phyloP scores from a whole-genome alignment of 2,888 invertebrate genomes.

The Drosophila putrida region DNA sequence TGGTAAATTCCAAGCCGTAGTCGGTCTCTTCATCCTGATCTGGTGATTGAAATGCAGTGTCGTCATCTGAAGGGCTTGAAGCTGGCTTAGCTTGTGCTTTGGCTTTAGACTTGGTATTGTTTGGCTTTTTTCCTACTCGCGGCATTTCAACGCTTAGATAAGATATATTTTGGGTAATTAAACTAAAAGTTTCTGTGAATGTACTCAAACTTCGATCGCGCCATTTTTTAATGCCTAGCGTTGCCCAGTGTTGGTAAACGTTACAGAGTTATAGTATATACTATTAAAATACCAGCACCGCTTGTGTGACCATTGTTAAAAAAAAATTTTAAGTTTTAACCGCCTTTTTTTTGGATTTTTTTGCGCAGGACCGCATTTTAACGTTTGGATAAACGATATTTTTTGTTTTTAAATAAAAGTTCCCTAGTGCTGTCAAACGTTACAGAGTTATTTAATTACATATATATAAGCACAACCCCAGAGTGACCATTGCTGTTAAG shows the following conservation, averaged over 20 bases:
- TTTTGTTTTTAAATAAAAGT: no score
- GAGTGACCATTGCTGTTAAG: neutral
- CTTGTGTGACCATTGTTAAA: neutral
- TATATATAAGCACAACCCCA: no score
- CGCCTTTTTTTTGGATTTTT: no score
- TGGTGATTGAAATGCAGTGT: constrained; percentile 43
- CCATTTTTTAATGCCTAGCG: constrained; percentile 16
- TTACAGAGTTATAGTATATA: neutral
- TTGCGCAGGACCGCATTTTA: no score
- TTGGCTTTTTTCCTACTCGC: neutral
- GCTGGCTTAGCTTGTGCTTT: neutral
- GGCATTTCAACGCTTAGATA: constrained; percentile 25
- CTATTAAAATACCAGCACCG: neutral
- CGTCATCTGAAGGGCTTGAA: constrained; percentile 4
- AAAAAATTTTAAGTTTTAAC: neutral
- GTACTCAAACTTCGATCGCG: constrained; percentile 5
- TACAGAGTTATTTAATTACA: no score
- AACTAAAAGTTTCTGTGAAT: neutral
- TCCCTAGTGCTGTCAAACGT: no score
- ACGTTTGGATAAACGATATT: no score
- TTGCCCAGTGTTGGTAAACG: constrained; percentile 3
- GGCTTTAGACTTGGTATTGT: neutral
- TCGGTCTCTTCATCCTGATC: constrained; percentile 43
- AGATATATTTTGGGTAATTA: no score
- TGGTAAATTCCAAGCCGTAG: constrained; percentile 63